phyloP scores from a whole-genome alignment of 2,888 invertebrate genomes.

The Platerodrilus igneus region DNA sequence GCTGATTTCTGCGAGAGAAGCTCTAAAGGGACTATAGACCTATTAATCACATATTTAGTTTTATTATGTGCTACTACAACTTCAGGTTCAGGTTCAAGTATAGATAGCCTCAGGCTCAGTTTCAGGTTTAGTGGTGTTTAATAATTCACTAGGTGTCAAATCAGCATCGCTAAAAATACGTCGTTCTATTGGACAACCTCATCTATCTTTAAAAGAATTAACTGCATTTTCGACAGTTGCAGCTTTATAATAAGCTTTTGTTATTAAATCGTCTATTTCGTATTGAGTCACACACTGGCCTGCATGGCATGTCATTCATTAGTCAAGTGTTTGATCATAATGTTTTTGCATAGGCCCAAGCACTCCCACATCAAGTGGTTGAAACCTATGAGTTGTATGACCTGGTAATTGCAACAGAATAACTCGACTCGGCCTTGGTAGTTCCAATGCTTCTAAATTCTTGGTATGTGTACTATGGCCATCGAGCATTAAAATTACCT shows the following conservation, averaged over 20 bases:
- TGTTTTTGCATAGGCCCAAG: slow-evolving; percentile 25
- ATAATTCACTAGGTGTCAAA: too few species aligned
- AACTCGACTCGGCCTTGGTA: slow-evolving; percentile 27
- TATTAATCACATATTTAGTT: too few species aligned
- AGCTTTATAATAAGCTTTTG: slow-evolving; percentile 22
- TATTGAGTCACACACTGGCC: slow-evolving; percentile 15
- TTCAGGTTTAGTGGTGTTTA: too few species aligned
- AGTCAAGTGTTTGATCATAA: slow-evolving; percentile 22
- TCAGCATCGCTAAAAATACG: slow-evolving; percentile 12
- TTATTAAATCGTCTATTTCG: slow-evolving; percentile 19
- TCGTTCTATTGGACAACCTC: slow-evolving; percentile 24
- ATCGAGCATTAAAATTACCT: slow-evolving; percentile 18
- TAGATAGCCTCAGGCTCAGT: too few species aligned
- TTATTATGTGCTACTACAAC: too few species aligned
- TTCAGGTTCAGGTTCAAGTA: too few species aligned
- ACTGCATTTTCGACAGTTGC: slow-evolving; percentile 20
- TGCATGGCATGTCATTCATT: slow-evolving; percentile 21
- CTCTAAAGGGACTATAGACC: too few species aligned
- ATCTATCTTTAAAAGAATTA: slow-evolving; percentile 18
- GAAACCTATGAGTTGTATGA: slow-evolving; percentile 32
- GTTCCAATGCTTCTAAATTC: slow-evolving; percentile 25
- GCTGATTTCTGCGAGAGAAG: too few species aligned
- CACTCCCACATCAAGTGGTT: slow-evolving; percentile 28
- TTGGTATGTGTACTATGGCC: slow-evolving; percentile 21
- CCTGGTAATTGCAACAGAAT: slow-evolving; percentile 28